Evolutionary conservation across 2,113 vertebrate genomes (phyloP).

Genomic region (Origma solitaria): DNA sequence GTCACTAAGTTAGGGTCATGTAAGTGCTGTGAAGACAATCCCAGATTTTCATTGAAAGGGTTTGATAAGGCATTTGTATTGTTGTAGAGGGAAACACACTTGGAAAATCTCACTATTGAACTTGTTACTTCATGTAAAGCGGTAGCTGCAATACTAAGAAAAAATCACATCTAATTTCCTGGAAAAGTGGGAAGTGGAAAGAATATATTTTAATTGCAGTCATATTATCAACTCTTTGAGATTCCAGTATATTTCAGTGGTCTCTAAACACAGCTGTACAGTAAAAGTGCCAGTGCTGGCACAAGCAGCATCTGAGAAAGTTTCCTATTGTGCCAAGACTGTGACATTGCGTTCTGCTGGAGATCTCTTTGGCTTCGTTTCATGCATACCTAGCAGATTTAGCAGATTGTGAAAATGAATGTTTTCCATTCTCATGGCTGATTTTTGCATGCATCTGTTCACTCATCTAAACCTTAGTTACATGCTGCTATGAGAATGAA

Average conservation of each 20-base stretch:
- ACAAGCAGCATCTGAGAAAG: constrained; percentile 7
- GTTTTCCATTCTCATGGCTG: constrained; percentile 69
- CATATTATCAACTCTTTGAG: constrained; percentile 10
- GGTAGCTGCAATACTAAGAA: neutral
- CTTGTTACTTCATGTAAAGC: neutral
- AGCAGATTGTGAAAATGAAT: constrained; percentile 74
- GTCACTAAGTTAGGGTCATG: neutral
- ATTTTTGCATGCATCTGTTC: constrained; percentile 74
- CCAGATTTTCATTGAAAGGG: constrained; percentile 1
- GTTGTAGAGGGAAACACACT: neutral
- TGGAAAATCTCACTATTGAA: neutral
- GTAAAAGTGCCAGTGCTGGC: constrained; percentile 37
- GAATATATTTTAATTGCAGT: neutral
- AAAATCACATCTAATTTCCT: neutral
- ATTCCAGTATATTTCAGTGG: neutral
- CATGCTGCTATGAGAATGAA: constrained; percentile 72
- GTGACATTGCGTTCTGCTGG: constrained; percentile 68
- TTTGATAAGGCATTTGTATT: neutral
- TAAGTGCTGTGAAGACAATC: constrained; percentile 3
- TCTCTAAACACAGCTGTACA: constrained; percentile 28
- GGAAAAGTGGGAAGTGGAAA: neutral
- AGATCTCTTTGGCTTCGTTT: constrained; percentile 69
- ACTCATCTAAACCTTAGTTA: constrained; percentile 72
- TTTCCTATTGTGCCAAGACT: constrained; percentile 51
- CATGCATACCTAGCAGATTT: constrained; percentile 72